Conservation (phyloP, 2,797 vertebrate species). For the Neosilurus hyrtlii region DNA sequence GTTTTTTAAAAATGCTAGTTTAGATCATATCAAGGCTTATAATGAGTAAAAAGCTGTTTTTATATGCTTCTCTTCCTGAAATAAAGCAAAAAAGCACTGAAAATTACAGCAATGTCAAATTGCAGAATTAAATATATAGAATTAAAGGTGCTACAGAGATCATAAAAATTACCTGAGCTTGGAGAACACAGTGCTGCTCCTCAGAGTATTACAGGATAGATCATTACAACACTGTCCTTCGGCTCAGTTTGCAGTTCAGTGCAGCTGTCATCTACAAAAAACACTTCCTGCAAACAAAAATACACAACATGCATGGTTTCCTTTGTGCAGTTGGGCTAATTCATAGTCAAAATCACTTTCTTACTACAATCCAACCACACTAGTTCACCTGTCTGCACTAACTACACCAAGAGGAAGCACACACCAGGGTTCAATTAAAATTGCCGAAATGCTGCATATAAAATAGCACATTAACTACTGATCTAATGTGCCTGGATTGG, state of each 20-base stretch:
- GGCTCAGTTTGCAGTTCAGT: slow-evolving; percentile 6
- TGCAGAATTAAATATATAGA: not conserved
- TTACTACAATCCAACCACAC: not conserved
- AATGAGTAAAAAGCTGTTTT: not conserved
- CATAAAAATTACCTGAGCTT: not conserved
- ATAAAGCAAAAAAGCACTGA: not conserved
- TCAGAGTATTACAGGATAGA: not conserved
- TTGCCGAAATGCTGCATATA: not conserved
- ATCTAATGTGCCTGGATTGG: not conserved
- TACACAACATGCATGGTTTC: not conserved
- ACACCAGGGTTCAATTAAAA: not conserved
- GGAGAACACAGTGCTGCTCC: not conserved
- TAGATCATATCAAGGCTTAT: not conserved
- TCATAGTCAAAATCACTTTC: not conserved
- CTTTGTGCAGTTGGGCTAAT: not conserved
- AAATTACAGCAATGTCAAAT: not conserved
- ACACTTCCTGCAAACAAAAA: not conserved
- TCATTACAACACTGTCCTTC: not conserved
- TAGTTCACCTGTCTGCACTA: not conserved
- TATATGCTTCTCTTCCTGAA: not conserved
- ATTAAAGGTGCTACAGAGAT: not conserved
- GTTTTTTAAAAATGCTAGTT: not conserved
- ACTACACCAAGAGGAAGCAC: not conserved
- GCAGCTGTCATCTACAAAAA: not conserved
- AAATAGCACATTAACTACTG: not conserved